Base-by-base conservation (phyloP, 2,797 vertebrate genomes). In the Helostoma temminkii region DNA sequence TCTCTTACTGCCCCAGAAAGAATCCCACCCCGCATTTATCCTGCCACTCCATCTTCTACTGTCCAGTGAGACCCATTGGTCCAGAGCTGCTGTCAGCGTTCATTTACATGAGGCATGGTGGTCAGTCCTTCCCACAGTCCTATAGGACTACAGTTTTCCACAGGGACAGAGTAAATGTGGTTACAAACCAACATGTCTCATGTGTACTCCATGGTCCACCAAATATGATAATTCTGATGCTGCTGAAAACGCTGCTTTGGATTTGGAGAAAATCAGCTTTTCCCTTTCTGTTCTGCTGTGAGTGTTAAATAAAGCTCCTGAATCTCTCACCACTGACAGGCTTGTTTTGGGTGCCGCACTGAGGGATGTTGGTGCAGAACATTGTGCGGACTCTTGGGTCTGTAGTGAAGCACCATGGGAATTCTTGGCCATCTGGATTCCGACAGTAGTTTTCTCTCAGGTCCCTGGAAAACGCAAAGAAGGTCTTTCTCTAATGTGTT, bases 371-470 rank as follows among this genome's bases (percentile, higher is more conserved):
- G 75, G 94, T 96, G 83, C 98, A 99, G 89, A 95, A 95, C 81
- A 96, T 96, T 28, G 92, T 94, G 56, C 94, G 95, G 76, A 96
- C 93, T 78, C 95, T 96, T 74, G 97, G 96, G 89, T 99, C 96
- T 19, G 94, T 96, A 41, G 97, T 99, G 90, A 99, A 98, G 92
- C 98, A 99, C 98, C 98, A 99, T 16, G 98, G 98, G 76, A 93
- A 95, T 87, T 98, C 96, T 84, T 95, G 95, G 58, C 97, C 98
- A 90, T 99, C 96, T 85, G 98, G 98, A 92, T 99, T 99, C 82
- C 98, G 94, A 86, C 98, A 99, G 85, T 96, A 98, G 93, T 98
- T 99, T 88, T 98, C 97, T 83, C 91, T 95, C 84, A 99, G 89
- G 91, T 99, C 96, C 85, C 98, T 99, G 76, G 55, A 69, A 81